Base-by-base conservation (phyloP, 2,113 vertebrate genomes). In the Dinomys branickii region DNA sequence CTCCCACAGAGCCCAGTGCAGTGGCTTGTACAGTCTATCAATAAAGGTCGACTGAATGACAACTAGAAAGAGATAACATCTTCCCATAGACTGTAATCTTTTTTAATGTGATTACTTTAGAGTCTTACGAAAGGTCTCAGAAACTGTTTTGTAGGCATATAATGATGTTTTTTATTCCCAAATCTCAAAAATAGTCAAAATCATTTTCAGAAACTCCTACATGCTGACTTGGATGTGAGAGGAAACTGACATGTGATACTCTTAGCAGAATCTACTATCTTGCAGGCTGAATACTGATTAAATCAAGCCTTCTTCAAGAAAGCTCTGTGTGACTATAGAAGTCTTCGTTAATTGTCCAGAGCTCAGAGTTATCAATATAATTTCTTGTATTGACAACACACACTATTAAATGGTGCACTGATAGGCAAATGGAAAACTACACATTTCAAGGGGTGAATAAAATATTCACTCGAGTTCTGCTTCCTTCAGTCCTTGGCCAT, bases 141-240 rank as follows among this genome's bases (percentile, higher is more conserved):
- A 85, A 91, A 50, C 20, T 88, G 17, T 56, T 91, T 56, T 50
- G 88, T 83, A 77, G 80, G 75, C 52, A 26, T n/a, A 26, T 75
- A 71, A 22, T 14, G 47, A 85, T 83, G 9, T 58, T 95, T 95
- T 89, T 92, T 73, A 44, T 90, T 97, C 90, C 83, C 63, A 88
- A 95, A 61, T 93, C 8, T 91, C 26, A 19, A 88, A 75, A 97
- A 69, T 95, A 87, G 52, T 85, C 14, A 85, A 80, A 95, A 89
- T 94, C 44, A 94, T 67, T 85, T 73, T 54, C 17, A 67, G 86
- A 91, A 61, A 65, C 19, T 69, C 94, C 26, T 80, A 44, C 17
- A 44, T 93, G 63, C 35, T 86, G 63, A 92, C 58, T 96, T 88
- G 67, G 65, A 17, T 86, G 20, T 96, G 73, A 91, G 38, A 81